Base-by-base conservation (phyloP, 2,888 invertebrate species). In the Hyppa rectilinea region DNA sequence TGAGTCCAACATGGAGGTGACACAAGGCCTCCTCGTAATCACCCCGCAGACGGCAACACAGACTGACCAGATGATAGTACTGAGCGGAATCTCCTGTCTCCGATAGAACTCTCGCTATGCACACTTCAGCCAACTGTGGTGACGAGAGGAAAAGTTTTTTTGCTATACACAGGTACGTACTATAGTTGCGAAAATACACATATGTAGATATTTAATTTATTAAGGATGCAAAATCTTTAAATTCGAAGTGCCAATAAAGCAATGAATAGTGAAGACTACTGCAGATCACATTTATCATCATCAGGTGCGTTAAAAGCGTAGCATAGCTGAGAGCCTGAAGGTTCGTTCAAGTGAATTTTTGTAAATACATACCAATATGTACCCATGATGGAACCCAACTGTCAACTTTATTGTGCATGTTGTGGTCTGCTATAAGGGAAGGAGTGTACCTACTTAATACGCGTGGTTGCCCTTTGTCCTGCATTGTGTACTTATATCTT, bases 51-150 rank as follows among this genome's bases (percentile, higher is more conserved):
- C 94, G 91, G 70, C 90, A 93, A 82, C 93, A 92, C 5, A 96
- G 83, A 0, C 92, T 91, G 1, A 95, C 78, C 34, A 93, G 75
- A 77, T 95, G 95, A 79, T 84, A 92, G 69, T 94, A 93, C 0
- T 87, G 87, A 0, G 94, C 87, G 0, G 92, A 87, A 43, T 92
- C 92, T 1, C 92, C 94, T 0, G 76, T 59, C 55, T 90, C 89
- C 0, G 87, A 59, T 4, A 95, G 77, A 0, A 89, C 89, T 34
- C 88, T 89, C 1, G 94, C 90, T 26, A 94, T 65, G 78, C 95
- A 95, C 17, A 91, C 87, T 82, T 96, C 94, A 66, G 95, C 95
- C 59, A 95, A 76, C 94, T 94, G 29, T 31, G 10, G 31, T 12
- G 20, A 53, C 14, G 9, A 52, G 10, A 52, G 10, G 20, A 43